Conservation (phyloP, 2,888 invertebrate species). For the Eristalis pertinax region DNA sequence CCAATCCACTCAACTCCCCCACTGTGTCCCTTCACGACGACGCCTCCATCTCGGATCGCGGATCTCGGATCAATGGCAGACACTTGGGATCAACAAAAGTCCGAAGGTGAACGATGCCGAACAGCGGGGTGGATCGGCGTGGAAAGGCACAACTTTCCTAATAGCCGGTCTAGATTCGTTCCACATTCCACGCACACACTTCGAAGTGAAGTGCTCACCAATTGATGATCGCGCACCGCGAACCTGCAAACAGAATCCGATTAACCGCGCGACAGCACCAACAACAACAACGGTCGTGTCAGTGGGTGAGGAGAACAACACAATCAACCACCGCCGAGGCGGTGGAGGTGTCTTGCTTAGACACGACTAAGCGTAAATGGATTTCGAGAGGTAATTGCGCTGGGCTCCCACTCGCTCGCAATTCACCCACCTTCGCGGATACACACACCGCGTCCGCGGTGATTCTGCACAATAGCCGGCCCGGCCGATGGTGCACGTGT, state of each 20-base stretch:
- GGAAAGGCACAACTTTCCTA: conserved; percentile 6
- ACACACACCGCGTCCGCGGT: conserved; percentile 28
- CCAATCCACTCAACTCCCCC: not conserved
- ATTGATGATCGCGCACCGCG: conserved; percentile 34
- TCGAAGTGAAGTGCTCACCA: conserved; percentile 13
- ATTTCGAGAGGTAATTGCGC: conserved; percentile 55
- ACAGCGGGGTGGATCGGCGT: not conserved
- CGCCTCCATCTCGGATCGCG: conserved; percentile 3
- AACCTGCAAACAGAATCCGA: conserved; percentile 27
- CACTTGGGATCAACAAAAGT: conserved; percentile 38
- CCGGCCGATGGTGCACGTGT: conserved; percentile 38
- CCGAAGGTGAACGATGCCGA: not conserved
- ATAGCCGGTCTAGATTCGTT: conserved; percentile 46
- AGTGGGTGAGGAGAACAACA: not conserved
- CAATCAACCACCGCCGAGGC: conserved; percentile 41
- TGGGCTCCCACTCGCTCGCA: conserved; percentile 60
- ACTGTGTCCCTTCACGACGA: not conserved
- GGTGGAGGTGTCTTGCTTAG: conserved; percentile 31
- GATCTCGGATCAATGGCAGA: conserved; percentile 19
- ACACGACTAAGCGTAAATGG: conserved; percentile 20
- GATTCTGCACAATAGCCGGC: conserved; percentile 39
- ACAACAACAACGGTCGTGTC: conserved; percentile 1
- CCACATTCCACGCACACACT: conserved; percentile 28
- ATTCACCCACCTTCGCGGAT: conserved; percentile 45
- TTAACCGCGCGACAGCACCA: conserved; percentile 9